These are phyloP conservation scores for Phalanger gymnotis DNA, from an alignment of 2,797 vertebrate species.

Conservation along the genomic window DNA sequence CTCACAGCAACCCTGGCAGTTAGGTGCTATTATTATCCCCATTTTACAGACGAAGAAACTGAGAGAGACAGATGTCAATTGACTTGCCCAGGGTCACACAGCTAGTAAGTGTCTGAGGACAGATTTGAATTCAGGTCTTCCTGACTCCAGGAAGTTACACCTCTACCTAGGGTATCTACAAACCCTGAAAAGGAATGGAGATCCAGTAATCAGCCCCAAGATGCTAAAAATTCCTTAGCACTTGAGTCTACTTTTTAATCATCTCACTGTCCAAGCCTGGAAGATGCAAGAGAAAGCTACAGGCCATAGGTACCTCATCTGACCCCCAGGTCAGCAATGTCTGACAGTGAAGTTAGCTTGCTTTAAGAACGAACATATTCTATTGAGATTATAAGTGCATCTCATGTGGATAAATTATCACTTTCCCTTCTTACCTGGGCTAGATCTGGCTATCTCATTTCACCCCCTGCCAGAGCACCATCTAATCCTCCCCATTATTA, in stretches of 20 bases:
- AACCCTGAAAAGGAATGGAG: neutral
- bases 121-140: neutral
- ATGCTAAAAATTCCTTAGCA: constrained; percentile 10
- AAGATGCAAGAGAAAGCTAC: constrained; percentile 44
- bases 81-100: neutral
- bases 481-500: neutral
- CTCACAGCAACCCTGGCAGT: neutral
- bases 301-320: constrained; percentile 47
- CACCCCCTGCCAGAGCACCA: neutral
- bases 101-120: neutral
- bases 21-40: neutral
- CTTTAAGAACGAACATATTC: constrained; percentile 60
- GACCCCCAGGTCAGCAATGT: constrained; percentile 23
- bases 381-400: constrained; percentile 69
- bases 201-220: constrained; percentile 11
- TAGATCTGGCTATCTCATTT: neutral
- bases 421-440: constrained; percentile 15
- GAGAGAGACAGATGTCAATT: neutral
- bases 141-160: neutral
- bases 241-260: constrained; percentile 54
- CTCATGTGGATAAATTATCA: constrained; percentile 41
- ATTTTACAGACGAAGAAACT: neutral
- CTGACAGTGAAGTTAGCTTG: constrained; percentile 52
- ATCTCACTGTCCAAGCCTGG: neutral
- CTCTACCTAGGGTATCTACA: neutral